Evolutionary conservation across 2,888 invertebrate genomes (phyloP), one percentile per base, ranked within the genome.

Genomic region (Toxonevra muliebris): DNA sequence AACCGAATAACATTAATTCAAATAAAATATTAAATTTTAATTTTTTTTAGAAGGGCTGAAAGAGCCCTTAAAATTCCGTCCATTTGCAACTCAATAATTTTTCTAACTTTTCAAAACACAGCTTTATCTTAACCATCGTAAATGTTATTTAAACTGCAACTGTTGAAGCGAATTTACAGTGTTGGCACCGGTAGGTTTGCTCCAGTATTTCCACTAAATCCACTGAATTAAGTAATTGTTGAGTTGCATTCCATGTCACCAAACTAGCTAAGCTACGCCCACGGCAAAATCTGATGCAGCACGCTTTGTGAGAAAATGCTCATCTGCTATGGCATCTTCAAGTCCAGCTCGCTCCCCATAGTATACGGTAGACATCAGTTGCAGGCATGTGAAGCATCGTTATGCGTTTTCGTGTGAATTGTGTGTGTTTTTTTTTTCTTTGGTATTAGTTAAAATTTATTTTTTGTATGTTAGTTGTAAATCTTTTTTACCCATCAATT

Each of bases 241-340:
- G 41, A 5, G 76, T 75, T n/a, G 66, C 71, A 41, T 72, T 74
- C 75, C 13, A 79, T 64, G 4, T 80, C 82, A n/a, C n/a, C n/a
- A n/a, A n/a, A n/a, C n/a, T n/a, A n/a, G n/a, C 45, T 76, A 81
- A 3, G 75, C 75, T 2, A 81, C 41, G 20, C 82, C 82, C 62
- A 81, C 20, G 0, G 77, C 76, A 15, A 77, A 77, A 9, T 79
- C 82, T 4, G 69, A 70, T 0, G 77, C 17, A 0, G 79, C 80
- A 0, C 80, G 80, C 3, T 80, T 79, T 0, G 77, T 70, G 1
- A 82, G 68, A 0, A 78, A 75, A 5, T 79, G 77, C 1, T 79
- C 82, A 52, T 77, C 71, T 1, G 76, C 76, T 8, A 77, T 41
- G 2, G 73, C 72, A 17, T 75, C 74, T 41, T 74, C 74, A 0